These are phyloP conservation scores for Slavum lentiscoides DNA, from an alignment of 2,888 invertebrate genomes.

Conservation along the genomic window DNA sequence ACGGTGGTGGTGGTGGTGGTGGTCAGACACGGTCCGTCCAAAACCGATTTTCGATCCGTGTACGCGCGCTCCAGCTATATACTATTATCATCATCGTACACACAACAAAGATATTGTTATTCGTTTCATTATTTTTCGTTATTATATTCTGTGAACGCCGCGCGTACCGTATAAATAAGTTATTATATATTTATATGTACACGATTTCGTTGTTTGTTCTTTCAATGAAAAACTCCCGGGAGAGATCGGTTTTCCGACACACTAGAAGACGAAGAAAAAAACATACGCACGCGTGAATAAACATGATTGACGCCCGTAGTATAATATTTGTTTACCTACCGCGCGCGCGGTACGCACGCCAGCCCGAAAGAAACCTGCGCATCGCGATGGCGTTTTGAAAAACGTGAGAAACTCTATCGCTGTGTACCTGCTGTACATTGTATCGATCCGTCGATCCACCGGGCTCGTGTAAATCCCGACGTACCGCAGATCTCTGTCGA, in stretches of 20 bases:
- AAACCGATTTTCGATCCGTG: too few species aligned
- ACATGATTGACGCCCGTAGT: constrained; percentile 44
- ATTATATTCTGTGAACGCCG: too few species aligned
- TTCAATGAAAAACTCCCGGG: not conserved
- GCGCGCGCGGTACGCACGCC: not conserved
- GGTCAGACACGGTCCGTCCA: too few species aligned
- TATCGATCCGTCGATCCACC: not conserved
- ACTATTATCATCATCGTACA: too few species aligned
- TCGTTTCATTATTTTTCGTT: too few species aligned
- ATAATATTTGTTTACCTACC: constrained; percentile 38
- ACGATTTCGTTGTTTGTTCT: constrained; percentile 11
- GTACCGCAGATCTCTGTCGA: too few species aligned
- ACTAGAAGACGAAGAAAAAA: constrained; percentile 1
- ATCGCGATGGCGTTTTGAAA: constrained; percentile 18
- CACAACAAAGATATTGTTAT: too few species aligned
- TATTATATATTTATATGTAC: not conserved
- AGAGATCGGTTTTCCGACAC: constrained; percentile 3
- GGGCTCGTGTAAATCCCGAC: not conserved
- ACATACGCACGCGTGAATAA: constrained; percentile 9
- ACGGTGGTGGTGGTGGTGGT: too few species aligned
- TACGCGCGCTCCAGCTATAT: too few species aligned
- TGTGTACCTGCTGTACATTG: not conserved
- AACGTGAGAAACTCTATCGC: constrained; percentile 34
- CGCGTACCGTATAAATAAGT: not conserved
- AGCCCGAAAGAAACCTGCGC: too few species aligned